These are phyloP conservation scores for Drosophila lacertosa DNA, from an alignment of 1,140 invertebrate species.

Conservation along the genomic window DNA sequence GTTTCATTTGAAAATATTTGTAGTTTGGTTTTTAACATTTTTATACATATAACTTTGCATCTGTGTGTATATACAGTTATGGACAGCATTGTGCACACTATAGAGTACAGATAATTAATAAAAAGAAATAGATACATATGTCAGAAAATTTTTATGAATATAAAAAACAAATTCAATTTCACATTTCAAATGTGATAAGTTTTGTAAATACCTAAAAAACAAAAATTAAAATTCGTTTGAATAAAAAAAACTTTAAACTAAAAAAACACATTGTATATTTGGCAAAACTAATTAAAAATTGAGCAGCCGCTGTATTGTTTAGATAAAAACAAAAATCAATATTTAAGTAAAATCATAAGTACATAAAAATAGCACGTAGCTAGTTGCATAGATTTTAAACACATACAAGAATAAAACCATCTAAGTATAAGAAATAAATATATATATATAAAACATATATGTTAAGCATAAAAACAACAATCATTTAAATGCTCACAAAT, in stretches of 20 bases:
- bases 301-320: slow-evolving; percentile 63
- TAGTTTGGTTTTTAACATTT: slow-evolving; percentile 54
- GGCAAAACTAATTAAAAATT: slow-evolving; percentile 71
- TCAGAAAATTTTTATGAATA: slow-evolving; percentile 23
- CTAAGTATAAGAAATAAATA: slow-evolving; percentile 15
- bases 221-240: slow-evolving; percentile 19
- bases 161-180: slow-evolving; percentile 27
- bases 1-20: slow-evolving; percentile 66
- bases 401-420: slow-evolving; percentile 47
- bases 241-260: slow-evolving; percentile 4
- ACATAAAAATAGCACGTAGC: slow-evolving; percentile 63
- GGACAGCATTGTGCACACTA: slow-evolving; percentile 5
- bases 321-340: slow-evolving; percentile 11
- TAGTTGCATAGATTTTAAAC: slow-evolving; percentile 70
- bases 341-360: slow-evolving; percentile 6
- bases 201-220: slow-evolving; percentile 60
- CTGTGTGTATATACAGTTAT: slow-evolving; percentile 55
- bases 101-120: no score
- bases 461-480: slow-evolving; percentile 22
- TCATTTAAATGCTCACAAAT: slow-evolving; percentile 29
- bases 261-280: slow-evolving; percentile 61
- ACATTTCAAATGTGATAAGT: slow-evolving; percentile 77
- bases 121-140: background rate
- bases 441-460: slow-evolving; percentile 13
- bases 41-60: slow-evolving; percentile 43